Percentiles rank a stretch among this genome's conserved stretches.
These are phyloP conservation scores for Oenanthe melanoleuca DNA, from an alignment of 2,113 vertebrate species.

Conservation along the genomic window DNA sequence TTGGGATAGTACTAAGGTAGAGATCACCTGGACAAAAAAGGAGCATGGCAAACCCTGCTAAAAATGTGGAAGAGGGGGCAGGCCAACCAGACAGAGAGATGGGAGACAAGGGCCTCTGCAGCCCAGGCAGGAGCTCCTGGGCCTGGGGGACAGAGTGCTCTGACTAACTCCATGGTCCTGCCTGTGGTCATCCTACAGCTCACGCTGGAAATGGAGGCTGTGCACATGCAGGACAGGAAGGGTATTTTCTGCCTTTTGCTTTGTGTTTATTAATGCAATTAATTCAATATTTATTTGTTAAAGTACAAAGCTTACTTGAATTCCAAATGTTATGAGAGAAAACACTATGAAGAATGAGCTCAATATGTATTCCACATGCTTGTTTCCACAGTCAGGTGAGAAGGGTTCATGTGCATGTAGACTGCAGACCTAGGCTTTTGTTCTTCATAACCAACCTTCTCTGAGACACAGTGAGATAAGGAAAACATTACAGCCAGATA, in stretches of 20 bases:
- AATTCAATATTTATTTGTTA: not conserved
- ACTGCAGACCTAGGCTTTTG: not conserved
- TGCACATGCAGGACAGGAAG: not conserved
- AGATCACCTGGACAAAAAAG: not conserved
- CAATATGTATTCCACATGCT: not conserved
- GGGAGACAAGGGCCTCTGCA: not conserved
- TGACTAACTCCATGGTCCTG: accelerated
- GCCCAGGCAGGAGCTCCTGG: not conserved
- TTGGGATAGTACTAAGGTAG: not conserved
- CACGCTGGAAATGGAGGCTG: not conserved
- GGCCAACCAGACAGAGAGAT: not conserved
- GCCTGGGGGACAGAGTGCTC: too few species aligned
- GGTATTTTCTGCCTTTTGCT: not conserved
- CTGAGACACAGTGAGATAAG: not conserved
- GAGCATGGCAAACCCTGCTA: not conserved
- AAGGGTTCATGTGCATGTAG: not conserved
- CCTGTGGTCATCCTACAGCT: not conserved
- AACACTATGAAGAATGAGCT: not conserved
- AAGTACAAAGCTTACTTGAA: not conserved
- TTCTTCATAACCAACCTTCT: not conserved
- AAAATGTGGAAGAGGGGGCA: not conserved
- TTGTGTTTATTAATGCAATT: not conserved
- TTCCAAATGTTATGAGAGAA: not conserved
- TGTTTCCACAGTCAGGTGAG: not conserved
- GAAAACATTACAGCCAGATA: not conserved